These are phyloP conservation scores for Melanerpes formicivorus DNA, from an alignment of 2,113 vertebrate species.

Conservation along the genomic window DNA sequence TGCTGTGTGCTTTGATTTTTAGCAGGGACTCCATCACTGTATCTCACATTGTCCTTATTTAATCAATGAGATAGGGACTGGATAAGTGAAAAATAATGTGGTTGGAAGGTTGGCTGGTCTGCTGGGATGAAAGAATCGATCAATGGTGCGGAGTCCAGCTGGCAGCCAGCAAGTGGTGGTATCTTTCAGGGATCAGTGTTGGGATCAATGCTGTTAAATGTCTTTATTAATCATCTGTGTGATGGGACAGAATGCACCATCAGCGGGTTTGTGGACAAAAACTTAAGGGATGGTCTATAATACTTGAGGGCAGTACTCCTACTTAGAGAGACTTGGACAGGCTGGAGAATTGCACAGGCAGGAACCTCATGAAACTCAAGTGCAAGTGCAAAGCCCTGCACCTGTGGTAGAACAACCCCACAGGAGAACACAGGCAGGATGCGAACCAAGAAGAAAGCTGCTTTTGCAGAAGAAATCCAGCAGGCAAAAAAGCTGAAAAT, in stretches of 20 bases:
- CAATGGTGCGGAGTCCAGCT: neutral
- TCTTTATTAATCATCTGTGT: neutral
- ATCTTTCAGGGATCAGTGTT: neutral
- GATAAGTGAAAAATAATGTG: neutral
- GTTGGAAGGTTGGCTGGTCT: neutral
- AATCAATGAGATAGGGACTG: neutral
- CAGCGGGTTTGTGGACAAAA: neutral
- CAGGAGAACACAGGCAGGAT: neutral
- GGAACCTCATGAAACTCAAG: neutral
- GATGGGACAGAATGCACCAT: neutral
- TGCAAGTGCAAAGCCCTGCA: neutral
- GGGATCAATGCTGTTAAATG: neutral
- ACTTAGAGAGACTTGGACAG: neutral
- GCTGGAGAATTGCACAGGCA: neutral
- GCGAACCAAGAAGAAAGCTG: neutral
- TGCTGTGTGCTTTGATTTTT: neutral
- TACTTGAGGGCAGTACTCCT: neutral
- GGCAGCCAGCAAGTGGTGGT: neutral
- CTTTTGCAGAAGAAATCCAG: neutral
- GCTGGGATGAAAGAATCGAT: neutral
- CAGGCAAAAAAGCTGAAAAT: neutral
- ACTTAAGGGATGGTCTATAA: accelerated
- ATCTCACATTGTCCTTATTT: neutral
- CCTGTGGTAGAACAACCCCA: accelerated
- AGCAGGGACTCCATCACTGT: neutral